Evolutionary conservation across 2,797 vertebrate genomes (phyloP).

Genomic region (Antennarius maculatus): DNA sequence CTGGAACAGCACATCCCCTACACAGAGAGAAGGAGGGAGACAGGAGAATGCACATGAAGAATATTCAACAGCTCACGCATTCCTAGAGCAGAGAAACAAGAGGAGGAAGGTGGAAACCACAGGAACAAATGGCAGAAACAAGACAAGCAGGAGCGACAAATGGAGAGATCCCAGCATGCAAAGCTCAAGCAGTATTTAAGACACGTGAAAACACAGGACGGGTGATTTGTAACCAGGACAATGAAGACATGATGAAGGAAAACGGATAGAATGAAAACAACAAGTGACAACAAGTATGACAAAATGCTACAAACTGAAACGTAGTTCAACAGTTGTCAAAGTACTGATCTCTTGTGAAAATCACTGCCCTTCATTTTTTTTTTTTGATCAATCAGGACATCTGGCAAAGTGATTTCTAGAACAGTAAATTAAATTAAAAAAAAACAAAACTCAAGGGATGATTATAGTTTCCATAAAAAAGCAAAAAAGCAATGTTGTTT

Average conservation of each 20-base stretch:
- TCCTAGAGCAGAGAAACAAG: conserved; percentile 25
- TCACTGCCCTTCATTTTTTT: conserved; percentile 51
- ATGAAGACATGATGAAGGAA: conserved; percentile 47
- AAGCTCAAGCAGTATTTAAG: conserved; percentile 62
- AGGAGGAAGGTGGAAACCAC: conserved; percentile 1
- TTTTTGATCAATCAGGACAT: conserved; percentile 33
- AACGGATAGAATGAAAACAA: conserved; percentile 28
- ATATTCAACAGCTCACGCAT: conserved; percentile 30
- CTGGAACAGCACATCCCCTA: conserved; percentile 98
- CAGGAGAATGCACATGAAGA: conserved; percentile 48
- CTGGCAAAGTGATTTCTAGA: conserved; percentile 36
- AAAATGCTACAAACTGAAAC: conserved; percentile 46
- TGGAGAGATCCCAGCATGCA: conserved; percentile 64
- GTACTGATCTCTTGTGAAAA: conserved; percentile 41
- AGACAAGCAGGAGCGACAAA: background rate
- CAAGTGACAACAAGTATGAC: conserved; percentile 28
- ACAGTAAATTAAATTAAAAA: conserved; percentile 7
- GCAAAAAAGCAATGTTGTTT: background rate
- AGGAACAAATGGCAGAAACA: background rate
- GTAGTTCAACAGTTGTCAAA: conserved; percentile 38
- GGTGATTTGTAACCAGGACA: conserved; percentile 54
- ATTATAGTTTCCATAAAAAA: conserved; percentile 36
- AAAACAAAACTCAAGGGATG: conserved; percentile 38
- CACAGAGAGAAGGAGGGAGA: conserved; percentile 56
- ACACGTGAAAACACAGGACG: conserved; percentile 58